Evolutionary conservation across 2,113 vertebrate species (phyloP).

Genomic region (Pholis gunnellus): DNA sequence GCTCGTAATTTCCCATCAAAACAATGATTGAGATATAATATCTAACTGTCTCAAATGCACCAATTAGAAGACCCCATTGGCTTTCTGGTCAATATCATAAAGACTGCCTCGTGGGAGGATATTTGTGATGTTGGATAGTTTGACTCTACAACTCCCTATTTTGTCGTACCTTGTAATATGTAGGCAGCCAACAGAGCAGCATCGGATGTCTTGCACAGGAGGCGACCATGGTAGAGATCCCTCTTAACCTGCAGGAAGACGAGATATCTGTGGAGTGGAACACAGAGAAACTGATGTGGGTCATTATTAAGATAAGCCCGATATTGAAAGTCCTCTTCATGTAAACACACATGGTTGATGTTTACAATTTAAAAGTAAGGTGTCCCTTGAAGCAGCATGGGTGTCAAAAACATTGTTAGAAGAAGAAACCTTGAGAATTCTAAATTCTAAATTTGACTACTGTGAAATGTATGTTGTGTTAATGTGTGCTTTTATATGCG

Average conservation of each 20-base stretch:
- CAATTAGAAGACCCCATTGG: not conserved
- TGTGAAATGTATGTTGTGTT: not conserved
- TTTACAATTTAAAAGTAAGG: conserved; percentile 1
- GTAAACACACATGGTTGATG: not conserved
- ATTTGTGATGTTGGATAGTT: not conserved
- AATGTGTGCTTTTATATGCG: not conserved
- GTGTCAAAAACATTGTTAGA: not conserved
- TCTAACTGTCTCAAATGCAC: not conserved
- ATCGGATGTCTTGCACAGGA: conserved; percentile 97
- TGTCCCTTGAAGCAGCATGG: not conserved
- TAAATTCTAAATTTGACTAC: not conserved
- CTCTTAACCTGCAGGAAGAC: conserved; percentile 99
- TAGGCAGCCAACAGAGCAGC: conserved; percentile 94
- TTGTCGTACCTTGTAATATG: conserved; percentile 93
- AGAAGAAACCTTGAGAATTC: conserved; percentile 3
- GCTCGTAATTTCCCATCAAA: not conserved
- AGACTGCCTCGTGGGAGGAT: not conserved
- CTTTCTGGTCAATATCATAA: not conserved
- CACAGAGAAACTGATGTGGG: conserved; percentile 42
- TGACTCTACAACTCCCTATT: not conserved
- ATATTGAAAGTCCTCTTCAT: not conserved
- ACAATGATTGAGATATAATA: not conserved
- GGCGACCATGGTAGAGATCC: conserved; percentile 97
- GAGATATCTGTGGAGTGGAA: conserved; percentile 90
- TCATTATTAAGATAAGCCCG: conserved; percentile 26